A percentile compares a stretch with the other conserved stretches of the same genome.
Evolutionary conservation across 2,113 vertebrate genomes (phyloP).

Genomic region (Megaptera novaeangliae): DNA sequence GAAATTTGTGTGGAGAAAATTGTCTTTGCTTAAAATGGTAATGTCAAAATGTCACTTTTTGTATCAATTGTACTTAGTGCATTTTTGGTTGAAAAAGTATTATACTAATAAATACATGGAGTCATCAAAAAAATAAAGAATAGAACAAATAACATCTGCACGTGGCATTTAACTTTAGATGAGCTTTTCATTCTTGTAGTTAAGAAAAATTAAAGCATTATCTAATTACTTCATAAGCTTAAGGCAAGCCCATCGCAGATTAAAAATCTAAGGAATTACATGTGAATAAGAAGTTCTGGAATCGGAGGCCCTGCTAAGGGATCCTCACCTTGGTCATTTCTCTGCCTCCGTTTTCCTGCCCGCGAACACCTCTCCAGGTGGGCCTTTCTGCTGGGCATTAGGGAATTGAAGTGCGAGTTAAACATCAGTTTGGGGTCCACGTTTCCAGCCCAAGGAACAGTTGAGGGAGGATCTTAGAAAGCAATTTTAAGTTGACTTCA

Average conservation of each 20-base stretch:
- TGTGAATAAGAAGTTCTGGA: background rate
- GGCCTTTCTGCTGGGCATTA: background rate
- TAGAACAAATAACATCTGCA: background rate
- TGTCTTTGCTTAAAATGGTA: background rate
- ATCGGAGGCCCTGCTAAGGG: background rate
- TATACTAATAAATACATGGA: background rate
- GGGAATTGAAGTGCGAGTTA: background rate
- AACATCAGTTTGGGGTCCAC: background rate
- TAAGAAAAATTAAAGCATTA: background rate
- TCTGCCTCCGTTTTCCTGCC: background rate
- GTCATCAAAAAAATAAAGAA: background rate
- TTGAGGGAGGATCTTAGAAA: background rate
- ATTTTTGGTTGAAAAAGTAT: background rate
- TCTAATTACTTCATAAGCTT: background rate
- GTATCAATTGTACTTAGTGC: background rate
- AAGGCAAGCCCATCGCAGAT: background rate
- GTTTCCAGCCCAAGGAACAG: background rate
- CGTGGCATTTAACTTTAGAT: background rate
- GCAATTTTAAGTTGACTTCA: background rate
- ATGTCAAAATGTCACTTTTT: background rate
- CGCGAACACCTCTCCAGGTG: accelerated
- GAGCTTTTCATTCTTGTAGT: background rate
- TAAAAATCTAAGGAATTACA: background rate
- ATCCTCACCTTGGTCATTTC: background rate
- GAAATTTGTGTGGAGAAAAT: background rate